A percentile compares a stretch with the other conserved stretches of the same genome.
Conservation (phyloP, 1,140 invertebrate species). For the Hyposmocoma kahamanoa region DNA sequence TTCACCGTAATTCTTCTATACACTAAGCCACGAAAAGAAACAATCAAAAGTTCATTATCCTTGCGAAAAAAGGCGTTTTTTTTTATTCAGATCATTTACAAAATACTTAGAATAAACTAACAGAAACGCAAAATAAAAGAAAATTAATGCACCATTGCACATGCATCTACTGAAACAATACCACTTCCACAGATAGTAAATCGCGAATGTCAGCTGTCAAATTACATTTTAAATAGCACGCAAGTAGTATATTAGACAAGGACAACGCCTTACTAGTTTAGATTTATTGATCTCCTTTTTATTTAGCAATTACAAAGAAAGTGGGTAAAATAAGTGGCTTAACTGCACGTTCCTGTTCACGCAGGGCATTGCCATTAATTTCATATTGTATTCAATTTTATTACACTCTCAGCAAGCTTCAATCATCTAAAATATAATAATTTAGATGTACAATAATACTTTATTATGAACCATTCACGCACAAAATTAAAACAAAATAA, state of each 20-base stretch:
- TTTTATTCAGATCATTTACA: not conserved
- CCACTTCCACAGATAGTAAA: not conserved
- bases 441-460: not conserved
- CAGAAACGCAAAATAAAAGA: conserved; percentile 5
- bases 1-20: conserved; percentile 33
- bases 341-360: not conserved
- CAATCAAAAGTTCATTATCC: conserved; percentile 44
- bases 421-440: not conserved
- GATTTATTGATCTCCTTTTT: not conserved
- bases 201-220: not conserved
- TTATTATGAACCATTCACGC: too few relatives aligned
- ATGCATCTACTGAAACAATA: conserved; percentile 1
- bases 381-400: not conserved
- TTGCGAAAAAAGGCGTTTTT: not conserved
- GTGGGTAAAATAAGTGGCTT: too few relatives aligned
- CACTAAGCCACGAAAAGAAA: conserved; percentile 27
- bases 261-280: not conserved
- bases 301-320: too few relatives aligned
- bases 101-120: conserved; percentile 1
- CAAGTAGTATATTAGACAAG: not conserved
- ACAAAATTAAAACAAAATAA: too few relatives aligned
- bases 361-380: not conserved
- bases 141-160: conserved; percentile 7
- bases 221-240: not conserved
- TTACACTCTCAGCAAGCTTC: not conserved